phyloP scores from a whole-genome alignment of 1,140 invertebrate genomes.

The Cepaea nemoralis region DNA sequence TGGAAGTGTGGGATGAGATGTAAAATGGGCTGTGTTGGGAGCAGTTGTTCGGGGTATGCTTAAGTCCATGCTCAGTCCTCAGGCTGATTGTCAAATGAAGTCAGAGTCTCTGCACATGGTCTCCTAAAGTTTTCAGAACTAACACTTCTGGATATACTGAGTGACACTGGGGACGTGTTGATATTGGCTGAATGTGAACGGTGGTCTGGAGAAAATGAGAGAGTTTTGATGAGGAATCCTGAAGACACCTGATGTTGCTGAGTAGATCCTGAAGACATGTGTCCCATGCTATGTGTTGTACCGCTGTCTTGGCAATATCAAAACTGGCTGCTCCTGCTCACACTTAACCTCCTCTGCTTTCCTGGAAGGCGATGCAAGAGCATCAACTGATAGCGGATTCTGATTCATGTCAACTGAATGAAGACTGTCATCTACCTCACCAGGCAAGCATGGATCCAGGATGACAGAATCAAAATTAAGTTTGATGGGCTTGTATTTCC shows the following conservation, averaged over 20 bases:
- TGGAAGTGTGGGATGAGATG: not conserved
- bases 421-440: conserved; percentile 1
- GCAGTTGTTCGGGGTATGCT: not conserved
- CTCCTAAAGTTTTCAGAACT: not conserved
- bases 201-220: not conserved
- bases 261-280: not conserved
- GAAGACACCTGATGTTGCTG: not conserved
- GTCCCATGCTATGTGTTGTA: no score
- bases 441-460: conserved; percentile 14
- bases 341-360: not conserved
- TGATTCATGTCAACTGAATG: not conserved
- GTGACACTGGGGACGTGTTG: not conserved
- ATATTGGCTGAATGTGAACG: not conserved
- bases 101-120: not conserved
- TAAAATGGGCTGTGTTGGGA: not conserved
- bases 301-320: not conserved
- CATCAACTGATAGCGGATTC: not conserved
- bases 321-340: not conserved
- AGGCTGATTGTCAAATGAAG: conserved; percentile 5
- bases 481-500: conserved; percentile 27
- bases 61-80: conserved; percentile 21
- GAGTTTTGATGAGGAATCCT: not conserved
- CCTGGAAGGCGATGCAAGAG: not conserved
- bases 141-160: not conserved
- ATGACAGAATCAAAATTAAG: conserved; percentile 33